phyloP scores from a whole-genome alignment of 2,113 vertebrate genomes.

The Ammodytes dubius region DNA sequence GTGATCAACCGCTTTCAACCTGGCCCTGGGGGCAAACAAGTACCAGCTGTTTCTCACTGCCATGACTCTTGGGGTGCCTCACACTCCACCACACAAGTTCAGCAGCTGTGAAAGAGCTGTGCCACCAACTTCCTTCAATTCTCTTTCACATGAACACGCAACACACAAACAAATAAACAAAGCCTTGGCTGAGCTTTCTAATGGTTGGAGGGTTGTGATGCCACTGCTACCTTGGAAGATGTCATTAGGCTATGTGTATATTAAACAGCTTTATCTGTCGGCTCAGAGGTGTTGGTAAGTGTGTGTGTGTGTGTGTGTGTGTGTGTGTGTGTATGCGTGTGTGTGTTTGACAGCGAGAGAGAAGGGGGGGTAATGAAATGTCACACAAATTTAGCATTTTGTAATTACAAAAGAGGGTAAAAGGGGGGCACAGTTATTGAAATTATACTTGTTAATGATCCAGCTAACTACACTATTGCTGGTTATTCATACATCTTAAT shows the following conservation, averaged over 20 bases:
- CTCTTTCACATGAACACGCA: background rate
- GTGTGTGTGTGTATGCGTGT: background rate
- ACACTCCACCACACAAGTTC: conserved; percentile 58
- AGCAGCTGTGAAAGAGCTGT: conserved; percentile 62
- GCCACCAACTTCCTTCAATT: conserved; percentile 53
- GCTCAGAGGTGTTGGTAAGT: background rate
- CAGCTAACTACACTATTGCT: background rate
- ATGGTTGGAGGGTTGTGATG: conserved; percentile 21
- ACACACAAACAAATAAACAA: conserved; percentile 15
- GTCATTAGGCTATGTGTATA: conserved; percentile 55
- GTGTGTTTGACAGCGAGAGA: background rate
- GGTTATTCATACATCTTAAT: background rate
- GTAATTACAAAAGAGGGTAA: background rate
- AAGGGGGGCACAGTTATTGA: background rate
- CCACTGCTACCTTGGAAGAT: conserved; percentile 46
- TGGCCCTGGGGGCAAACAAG: conserved; percentile 18
- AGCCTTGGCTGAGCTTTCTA: conserved; percentile 27
- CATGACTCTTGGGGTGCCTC: conserved; percentile 29
- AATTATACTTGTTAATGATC: background rate
- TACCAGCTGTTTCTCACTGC: conserved; percentile 32
- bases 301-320: background rate
- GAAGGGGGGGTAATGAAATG: no score
- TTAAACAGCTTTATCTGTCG: conserved; percentile 68
- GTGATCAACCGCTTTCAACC: conserved; percentile 37
- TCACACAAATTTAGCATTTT: no score